A percentile compares a stretch with the other conserved stretches of the same genome.
phyloP scores from a whole-genome alignment of 1,140 invertebrate species.

The Drosophila pachea region DNA sequence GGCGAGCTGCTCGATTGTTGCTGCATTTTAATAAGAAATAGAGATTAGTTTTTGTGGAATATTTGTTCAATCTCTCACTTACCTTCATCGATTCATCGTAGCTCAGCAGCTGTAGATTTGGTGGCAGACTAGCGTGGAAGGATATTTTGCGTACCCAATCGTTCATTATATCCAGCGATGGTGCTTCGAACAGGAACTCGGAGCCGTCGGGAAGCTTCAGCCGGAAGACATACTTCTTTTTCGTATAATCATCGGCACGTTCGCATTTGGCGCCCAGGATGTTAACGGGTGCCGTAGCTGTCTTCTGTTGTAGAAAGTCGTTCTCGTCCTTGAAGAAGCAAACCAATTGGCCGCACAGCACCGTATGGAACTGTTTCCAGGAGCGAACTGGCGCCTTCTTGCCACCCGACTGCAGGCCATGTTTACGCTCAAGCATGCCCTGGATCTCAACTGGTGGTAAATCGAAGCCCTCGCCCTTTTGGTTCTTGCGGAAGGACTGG shows the following conservation, averaged over 20 bases:
- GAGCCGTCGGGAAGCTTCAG: slow-evolving; percentile 93
- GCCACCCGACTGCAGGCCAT: slow-evolving; percentile 94
- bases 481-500: slow-evolving; percentile 91
- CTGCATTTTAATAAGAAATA: slow-evolving; percentile 17
- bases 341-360: slow-evolving; percentile 96
- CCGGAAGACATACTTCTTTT: slow-evolving; percentile 95
- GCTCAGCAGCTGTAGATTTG: slow-evolving; percentile 91
- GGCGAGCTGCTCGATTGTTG: slow-evolving; percentile 78
- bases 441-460: slow-evolving; percentile 95
- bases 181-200: slow-evolving; percentile 93
- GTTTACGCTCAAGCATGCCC: slow-evolving; percentile 94
- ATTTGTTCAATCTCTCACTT: not conserved
- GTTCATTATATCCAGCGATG: slow-evolving; percentile 86
- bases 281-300: slow-evolving; percentile 92
- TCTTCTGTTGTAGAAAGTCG: slow-evolving; percentile 93
- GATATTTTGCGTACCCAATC: slow-evolving; percentile 97
- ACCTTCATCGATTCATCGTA: slow-evolving; percentile 84
- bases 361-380: slow-evolving; percentile 97
- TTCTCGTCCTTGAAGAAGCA: slow-evolving; percentile 98
- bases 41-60: not conserved
- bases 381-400: slow-evolving; percentile 96
- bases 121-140: slow-evolving; percentile 95
- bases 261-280: slow-evolving; percentile 90
- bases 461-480: slow-evolving; percentile 85
- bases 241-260: slow-evolving; percentile 95